Conservation (phyloP, 1,140 invertebrate genomes). For the Vanessa tameamea region DNA sequence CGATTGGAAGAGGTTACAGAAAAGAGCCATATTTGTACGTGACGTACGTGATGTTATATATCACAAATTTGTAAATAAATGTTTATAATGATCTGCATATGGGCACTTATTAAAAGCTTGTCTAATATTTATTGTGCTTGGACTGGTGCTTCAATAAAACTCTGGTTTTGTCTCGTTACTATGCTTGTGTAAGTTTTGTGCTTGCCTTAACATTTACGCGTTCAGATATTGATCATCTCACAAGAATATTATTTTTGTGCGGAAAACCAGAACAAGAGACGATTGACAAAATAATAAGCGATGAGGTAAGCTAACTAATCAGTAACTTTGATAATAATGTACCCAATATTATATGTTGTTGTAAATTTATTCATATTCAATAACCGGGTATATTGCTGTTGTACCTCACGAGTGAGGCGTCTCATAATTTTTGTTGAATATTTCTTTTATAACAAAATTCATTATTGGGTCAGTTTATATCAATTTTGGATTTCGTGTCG, state of each 20-base stretch:
- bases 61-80: no score
- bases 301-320: constrained; percentile 86
- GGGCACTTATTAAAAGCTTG: constrained; percentile 16
- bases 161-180: constrained; percentile 28
- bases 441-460: not conserved
- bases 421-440: no score
- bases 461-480: not conserved
- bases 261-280: constrained; percentile 92
- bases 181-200: constrained; percentile 69
- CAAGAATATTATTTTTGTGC: constrained; percentile 92
- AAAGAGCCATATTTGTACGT: no score
- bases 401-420: no score
- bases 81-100: constrained; percentile 10
- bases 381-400: no score
- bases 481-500: not conserved
- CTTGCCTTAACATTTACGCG: constrained; percentile 79
- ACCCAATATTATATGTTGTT: not conserved
- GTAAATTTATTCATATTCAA: not conserved
- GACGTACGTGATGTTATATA: no score
- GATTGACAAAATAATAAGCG: constrained; percentile 92
- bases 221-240: constrained; percentile 96
- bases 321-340: not conserved
- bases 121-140: constrained; percentile 9
- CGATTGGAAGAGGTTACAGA: no score
- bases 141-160: constrained; percentile 9